phyloP scores from a whole-genome alignment of 92 coral and sea anemone species.

The Palythoa grandiflora region DNA sequence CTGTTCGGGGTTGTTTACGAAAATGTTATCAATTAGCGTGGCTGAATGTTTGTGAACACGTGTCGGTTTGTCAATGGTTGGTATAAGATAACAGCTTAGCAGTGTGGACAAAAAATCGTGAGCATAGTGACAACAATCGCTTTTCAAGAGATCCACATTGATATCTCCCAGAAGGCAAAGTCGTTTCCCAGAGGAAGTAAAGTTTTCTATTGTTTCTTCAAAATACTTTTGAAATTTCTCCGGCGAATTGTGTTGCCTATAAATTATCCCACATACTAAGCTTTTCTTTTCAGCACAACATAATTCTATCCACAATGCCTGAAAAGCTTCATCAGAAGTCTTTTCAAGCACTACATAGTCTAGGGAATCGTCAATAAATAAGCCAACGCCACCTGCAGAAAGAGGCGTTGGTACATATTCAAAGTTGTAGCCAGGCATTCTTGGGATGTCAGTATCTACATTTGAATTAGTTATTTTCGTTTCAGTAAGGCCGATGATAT shows the following conservation, averaged over 20 bases:
- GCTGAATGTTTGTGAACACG: conserved; percentile 16
- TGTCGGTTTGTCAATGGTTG: conserved; percentile 14
- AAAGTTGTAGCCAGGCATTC: conserved; percentile 54
- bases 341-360: conserved; percentile 39
- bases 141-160: conserved; percentile 4
- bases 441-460: conserved; percentile 26
- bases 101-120: not conserved
- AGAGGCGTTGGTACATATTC: conserved; percentile 65
- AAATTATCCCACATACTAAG: conserved; percentile 54
- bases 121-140: conserved; percentile 5
- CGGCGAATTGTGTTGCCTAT: conserved; percentile 58
- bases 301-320: conserved; percentile 68
- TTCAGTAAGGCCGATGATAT: conserved; percentile 50
- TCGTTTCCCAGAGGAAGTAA: conserved; percentile 11
- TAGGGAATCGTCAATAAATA: conserved; percentile 52
- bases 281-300: conserved; percentile 41
- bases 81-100: conserved; percentile 6
- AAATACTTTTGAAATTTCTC: not conserved
- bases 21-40: not conserved
- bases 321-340: conserved; percentile 53
- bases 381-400: conserved; percentile 66
- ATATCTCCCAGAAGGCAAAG: conserved; percentile 18
- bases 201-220: not conserved
- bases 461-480: conserved; percentile 34
- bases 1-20: not conserved